These are phyloP conservation scores for Erannis defoliaria DNA, from an alignment of 2,888 invertebrate genomes.

Conservation along the genomic window DNA sequence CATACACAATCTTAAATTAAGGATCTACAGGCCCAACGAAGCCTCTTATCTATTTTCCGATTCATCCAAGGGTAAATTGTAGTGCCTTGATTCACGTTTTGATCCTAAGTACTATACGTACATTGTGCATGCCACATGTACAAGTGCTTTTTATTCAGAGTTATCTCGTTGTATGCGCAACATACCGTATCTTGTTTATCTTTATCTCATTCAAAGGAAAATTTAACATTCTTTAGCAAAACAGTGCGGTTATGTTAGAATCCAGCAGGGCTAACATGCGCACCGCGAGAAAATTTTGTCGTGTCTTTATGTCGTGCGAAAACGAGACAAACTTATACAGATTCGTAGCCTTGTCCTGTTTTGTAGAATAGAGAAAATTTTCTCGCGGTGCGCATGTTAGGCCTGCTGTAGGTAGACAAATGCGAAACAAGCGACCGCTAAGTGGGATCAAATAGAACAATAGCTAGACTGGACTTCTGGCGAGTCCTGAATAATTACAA, in stretches of 20 bases:
- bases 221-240: constrained; percentile 45
- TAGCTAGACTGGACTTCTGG: constrained; percentile 51
- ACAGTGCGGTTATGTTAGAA: constrained; percentile 30
- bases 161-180: constrained; percentile 22
- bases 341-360: too few species aligned
- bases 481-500: constrained; percentile 61
- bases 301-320: too few species aligned
- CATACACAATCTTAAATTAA: constrained; percentile 46
- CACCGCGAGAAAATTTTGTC: too few species aligned
- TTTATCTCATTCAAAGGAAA: constrained; percentile 43
- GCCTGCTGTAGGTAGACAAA: constrained; percentile 44
- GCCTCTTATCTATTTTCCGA: constrained; percentile 37
- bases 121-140: background rate
- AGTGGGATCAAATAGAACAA: constrained; percentile 57
- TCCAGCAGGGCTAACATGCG: too few species aligned
- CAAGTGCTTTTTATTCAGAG: constrained; percentile 15
- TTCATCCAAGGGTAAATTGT: constrained; percentile 21
- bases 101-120: background rate
- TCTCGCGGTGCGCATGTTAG: too few species aligned
- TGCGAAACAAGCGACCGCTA: constrained; percentile 49
- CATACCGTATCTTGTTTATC: constrained; percentile 37
- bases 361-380: too few species aligned
- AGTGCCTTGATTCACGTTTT: constrained; percentile 20
- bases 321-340: too few species aligned
- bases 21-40: constrained; percentile 39